Base-by-base conservation (phyloP, 2,113 vertebrate species). In the Megaptera novaeangliae region DNA sequence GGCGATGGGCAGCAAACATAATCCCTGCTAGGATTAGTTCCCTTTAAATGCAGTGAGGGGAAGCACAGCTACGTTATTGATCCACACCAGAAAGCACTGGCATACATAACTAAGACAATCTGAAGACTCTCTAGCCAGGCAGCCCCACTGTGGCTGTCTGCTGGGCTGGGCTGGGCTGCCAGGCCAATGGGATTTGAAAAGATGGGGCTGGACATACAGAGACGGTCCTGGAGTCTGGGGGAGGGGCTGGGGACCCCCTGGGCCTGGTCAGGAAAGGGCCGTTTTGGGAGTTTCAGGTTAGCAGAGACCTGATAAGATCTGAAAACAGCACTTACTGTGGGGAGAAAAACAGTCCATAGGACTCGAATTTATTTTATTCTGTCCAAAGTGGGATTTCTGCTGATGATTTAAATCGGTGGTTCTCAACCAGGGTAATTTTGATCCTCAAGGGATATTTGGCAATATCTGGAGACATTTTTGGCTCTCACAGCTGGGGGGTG, bases 21-120 rank as follows among this genome's bases (percentile, higher is more conserved):
- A 88, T 27, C 57, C 49, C 77, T 5, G 34, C 63, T 59, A 81
- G 77, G 57, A 34, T 23, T 64, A 8, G 52, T 91, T 90, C 71
- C 44, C 78, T 88, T 81, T 88, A 88, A 97, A 77, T 29, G 57
- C 75, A 86, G 21, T 5, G 25, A 77, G 75, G 17, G 49, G 52
- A 85, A 57, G 64, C 17, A 46, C 31, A 69, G 27, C 41, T 34
- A 5, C 31, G 1, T 31, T 23, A 63, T 55, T 27, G 59, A 81
- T 71, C 39, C 29, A 20, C 0, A 11, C 55, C 31, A 0, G 81
- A 63, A 69, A 91, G 59, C 55, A 1, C n/a, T 14, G 34, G 46
- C n/a, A 23, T 23, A 34, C 5, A 0, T 52, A 13, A 85, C 18
- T 55, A 52, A 68, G 77, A 20, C 8, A 4, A 2, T 4, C 49